Evolutionary conservation across 2,797 vertebrate genomes (phyloP), one percentile per base, ranked within the genome.

Genomic region (Phalloptychus januarius): DNA sequence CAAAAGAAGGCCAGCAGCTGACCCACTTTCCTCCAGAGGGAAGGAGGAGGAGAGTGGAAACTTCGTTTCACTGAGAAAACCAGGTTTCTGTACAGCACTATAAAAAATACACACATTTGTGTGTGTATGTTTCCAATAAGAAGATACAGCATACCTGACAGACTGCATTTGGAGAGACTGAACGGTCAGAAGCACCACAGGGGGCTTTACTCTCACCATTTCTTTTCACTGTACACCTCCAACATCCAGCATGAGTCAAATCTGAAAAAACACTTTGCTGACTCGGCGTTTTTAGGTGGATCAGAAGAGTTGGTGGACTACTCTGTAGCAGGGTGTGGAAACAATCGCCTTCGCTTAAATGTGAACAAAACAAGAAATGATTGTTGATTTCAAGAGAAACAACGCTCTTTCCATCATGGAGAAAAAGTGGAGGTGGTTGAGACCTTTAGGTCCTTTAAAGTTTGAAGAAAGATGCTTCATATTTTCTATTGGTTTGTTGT

Each of bases 41-140:
- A 91, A 79, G 76, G 83, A 87, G 88, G 87, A 75, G 84, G 90
- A 87, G 82, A 84, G 72, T 82, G 89, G 91, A 93, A 93, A 91
- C 79, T 91, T 81, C 74, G 65, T 84, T 90, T 81, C 70, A 38
- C 85, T 61, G 76, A 84, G 84, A 85, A 87, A 88, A 84, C 83
- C 87, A 90, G 85, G 86, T 90, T 86, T 79, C 84, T 81, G 76
- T 81, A n/a, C 75, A 70, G 73, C 5, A 85, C 85, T 79, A 72
- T 31, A 42, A 54, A 36, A 52, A 2, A 50, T 0, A 73, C 0
- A 18, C 5, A 18, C 7, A 45, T 33, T 76, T 54, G 79, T 52
- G n/a, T 13, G 12, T 56, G n/a, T 56, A 23, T 25, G 20, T 58
- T 28, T 28, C 31, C 15, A 58, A 31, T 33, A 36, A 33, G 16